These are phyloP conservation scores for Arctocebus calabarensis DNA, from an alignment of 2,797 vertebrate species.

Conservation along the genomic window DNA sequence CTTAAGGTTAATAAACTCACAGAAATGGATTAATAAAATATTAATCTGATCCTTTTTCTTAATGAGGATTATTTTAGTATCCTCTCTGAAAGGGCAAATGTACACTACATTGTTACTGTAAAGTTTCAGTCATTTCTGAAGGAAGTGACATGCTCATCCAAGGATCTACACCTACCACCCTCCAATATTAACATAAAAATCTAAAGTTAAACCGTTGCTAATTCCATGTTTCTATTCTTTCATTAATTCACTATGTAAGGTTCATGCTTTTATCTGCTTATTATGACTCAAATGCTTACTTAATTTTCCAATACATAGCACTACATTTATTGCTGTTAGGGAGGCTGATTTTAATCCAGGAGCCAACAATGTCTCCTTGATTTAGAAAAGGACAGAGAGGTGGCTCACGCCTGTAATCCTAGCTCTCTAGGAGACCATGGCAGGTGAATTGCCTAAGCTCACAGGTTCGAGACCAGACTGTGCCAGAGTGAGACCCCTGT, in stretches of 20 bases:
- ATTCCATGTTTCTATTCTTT: not conserved
- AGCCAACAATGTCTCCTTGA: not conserved
- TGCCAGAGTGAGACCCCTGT: too few relatives aligned
- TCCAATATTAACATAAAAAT: not conserved
- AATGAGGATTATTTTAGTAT: not conserved
- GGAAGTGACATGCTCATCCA: not conserved
- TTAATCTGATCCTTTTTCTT: slow-evolving; percentile 4
- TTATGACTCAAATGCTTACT: not conserved
- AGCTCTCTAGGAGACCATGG: too few relatives aligned
- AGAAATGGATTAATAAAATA: not conserved
- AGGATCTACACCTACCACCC: not conserved
- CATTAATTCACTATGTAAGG: not conserved
- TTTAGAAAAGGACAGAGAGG: not conserved
- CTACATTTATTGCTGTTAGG: not conserved
- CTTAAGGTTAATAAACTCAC: not conserved
- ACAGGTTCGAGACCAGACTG: too few relatives aligned
- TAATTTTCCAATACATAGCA: not conserved
- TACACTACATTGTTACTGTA: not conserved
- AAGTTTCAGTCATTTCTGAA: not conserved
- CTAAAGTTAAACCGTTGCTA: not conserved
- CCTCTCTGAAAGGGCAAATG: not conserved
- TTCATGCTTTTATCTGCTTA: not conserved
- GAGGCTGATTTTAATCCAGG: not conserved
- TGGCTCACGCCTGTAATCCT: too few relatives aligned
- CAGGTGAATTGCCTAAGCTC: too few relatives aligned